These are phyloP conservation scores for Ischnura elegans DNA, from an alignment of 2,888 invertebrate species.

Conservation along the genomic window DNA sequence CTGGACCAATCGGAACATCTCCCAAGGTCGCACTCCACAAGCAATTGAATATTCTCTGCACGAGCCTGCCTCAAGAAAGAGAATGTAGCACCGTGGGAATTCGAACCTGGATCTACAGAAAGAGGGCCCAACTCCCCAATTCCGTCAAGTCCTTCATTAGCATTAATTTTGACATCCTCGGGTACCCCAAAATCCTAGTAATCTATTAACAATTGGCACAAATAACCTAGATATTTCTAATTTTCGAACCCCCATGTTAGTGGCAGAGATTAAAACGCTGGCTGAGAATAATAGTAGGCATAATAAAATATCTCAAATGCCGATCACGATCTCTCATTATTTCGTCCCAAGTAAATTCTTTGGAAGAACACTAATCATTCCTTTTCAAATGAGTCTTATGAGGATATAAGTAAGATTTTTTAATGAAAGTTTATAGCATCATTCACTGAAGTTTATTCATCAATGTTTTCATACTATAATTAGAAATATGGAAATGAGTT, in stretches of 20 bases:
- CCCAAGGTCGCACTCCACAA: neutral
- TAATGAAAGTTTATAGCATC: no score
- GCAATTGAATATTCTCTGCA: conserved; percentile 54
- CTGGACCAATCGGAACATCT: neutral
- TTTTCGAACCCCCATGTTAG: neutral
- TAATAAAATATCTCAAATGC: no score
- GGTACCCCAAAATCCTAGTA: neutral
- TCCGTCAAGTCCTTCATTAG: neutral
- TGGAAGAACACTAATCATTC: no score
- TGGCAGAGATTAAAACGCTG: neutral
- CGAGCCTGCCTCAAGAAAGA: conserved; percentile 6
- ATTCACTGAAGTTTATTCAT: no score
- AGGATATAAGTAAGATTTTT: no score
- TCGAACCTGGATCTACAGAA: conserved; percentile 50
- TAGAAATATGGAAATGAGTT: no score
- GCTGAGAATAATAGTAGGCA: neutral
- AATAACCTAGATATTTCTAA: neutral
- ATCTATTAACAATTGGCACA: neutral
- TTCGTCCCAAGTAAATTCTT: no score
- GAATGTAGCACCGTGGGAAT: conserved; percentile 50
- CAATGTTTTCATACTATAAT: no score
- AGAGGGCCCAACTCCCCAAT: neutral
- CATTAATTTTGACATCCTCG: conserved; percentile 49
- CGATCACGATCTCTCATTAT: no score
- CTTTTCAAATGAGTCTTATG: no score